Percentiles rank a stretch among this genome's conserved stretches.
phyloP scores from a whole-genome alignment of 2,113 vertebrate species.

The Cottus gobio region DNA sequence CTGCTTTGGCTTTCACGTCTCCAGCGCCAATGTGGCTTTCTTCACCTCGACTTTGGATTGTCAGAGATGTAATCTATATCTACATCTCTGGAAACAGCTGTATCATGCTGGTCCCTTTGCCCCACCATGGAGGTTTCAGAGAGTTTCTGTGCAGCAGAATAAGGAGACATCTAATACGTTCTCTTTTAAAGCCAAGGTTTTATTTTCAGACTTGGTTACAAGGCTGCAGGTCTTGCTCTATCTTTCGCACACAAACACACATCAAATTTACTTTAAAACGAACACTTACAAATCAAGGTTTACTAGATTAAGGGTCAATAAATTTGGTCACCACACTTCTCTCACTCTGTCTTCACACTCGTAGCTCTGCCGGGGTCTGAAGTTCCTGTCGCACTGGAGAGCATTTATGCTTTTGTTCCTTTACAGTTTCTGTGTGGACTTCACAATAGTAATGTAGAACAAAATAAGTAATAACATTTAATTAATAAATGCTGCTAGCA shows the following conservation, averaged over 20 bases:
- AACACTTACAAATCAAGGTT: background rate
- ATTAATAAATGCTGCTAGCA: too few relatives aligned
- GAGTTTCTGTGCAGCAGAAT: background rate
- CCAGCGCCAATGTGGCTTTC: background rate
- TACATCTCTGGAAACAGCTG: conserved; percentile 20
- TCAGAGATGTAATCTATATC: conserved; percentile 5
- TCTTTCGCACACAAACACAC: too few relatives aligned
- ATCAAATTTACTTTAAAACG: background rate
- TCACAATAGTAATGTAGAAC: background rate
- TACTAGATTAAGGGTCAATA: background rate
- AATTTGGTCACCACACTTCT: background rate
- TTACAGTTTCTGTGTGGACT: background rate
- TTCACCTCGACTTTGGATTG: background rate
- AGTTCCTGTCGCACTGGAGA: too few relatives aligned
- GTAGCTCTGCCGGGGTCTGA: too few relatives aligned
- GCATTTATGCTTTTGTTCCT: background rate
- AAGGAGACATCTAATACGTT: background rate
- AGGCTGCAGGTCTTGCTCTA: background rate
- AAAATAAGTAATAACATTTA: background rate
- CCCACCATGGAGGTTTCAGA: conserved; percentile 1
- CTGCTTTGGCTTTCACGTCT: conserved; percentile 4
- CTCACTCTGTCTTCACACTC: background rate
- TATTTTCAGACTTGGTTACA: background rate
- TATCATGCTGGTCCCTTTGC: background rate
- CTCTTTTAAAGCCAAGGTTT: background rate